These are phyloP conservation scores for Temnothorax unifasciatus DNA, from an alignment of 2,888 invertebrate genomes.

Conservation along the genomic window DNA sequence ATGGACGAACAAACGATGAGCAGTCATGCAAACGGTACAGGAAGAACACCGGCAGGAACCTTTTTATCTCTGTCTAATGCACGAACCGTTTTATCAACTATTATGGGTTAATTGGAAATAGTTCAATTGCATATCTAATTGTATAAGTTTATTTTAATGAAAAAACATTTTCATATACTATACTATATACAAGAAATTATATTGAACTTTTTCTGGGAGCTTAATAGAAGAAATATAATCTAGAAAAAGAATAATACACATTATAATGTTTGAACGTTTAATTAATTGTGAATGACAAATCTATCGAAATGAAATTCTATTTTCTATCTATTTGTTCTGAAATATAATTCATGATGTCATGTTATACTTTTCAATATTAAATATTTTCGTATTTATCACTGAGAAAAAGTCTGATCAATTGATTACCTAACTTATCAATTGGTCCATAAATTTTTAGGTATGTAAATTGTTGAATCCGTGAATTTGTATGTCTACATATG, in stretches of 20 bases:
- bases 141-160: background rate
- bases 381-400: background rate
- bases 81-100: background rate
- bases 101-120: background rate
- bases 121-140: background rate
- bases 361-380: background rate
- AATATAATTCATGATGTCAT: background rate
- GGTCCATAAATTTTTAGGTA: background rate
- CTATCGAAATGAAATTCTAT: background rate
- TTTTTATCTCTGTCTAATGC: conserved; percentile 13
- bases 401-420: background rate
- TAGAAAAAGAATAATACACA: background rate
- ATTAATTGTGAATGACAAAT: background rate
- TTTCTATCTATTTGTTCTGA: background rate
- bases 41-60: conserved; percentile 34
- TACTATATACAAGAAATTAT: background rate
- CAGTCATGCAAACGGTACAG: conserved; percentile 49
- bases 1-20: conserved; percentile 38
- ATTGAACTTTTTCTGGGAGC: background rate
- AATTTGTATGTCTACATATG: background rate
- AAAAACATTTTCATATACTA: background rate
- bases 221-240: background rate
- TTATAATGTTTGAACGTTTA: background rate
- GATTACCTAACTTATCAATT: background rate
- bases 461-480: background rate